phyloP scores from a whole-genome alignment of 2,888 invertebrate genomes.

The Elegia similella region DNA sequence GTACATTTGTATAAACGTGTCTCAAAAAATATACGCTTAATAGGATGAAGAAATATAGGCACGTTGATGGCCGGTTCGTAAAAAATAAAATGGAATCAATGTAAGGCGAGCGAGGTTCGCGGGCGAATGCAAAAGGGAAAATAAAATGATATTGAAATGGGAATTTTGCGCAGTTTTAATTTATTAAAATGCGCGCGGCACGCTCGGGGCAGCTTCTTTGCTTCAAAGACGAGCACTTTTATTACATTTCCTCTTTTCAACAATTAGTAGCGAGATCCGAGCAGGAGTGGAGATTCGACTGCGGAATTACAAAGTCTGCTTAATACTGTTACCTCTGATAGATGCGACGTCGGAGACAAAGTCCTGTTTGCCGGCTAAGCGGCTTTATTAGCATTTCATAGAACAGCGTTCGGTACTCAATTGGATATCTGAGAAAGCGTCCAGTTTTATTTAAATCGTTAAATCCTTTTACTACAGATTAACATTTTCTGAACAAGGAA shows the following conservation, averaged over 20 bases:
- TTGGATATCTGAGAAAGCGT: constrained; percentile 58
- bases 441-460: constrained; percentile 35
- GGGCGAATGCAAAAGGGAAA: constrained; percentile 55
- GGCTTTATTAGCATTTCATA: constrained; percentile 61
- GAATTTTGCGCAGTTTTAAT: constrained; percentile 78
- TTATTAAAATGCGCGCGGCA: constrained; percentile 75
- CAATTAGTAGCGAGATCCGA: constrained; percentile 72
- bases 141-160: constrained; percentile 72
- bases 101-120: constrained; percentile 48
- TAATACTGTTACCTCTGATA: constrained; percentile 66
- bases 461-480: background rate
- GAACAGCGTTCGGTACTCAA: constrained; percentile 51
- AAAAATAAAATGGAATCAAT: constrained; percentile 57
- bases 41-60: constrained; percentile 41
- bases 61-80: constrained; percentile 53
- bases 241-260: constrained; percentile 74
- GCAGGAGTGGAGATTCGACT: constrained; percentile 60
- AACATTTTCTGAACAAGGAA: background rate
- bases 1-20: constrained; percentile 25
- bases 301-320: constrained; percentile 61
- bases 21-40: constrained; percentile 44
- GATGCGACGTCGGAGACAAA: constrained; percentile 62
- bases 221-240: constrained; percentile 76
- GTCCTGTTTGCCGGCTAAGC: constrained; percentile 63
- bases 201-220: constrained; percentile 63